Conservation (phyloP, 2,113 vertebrate species). For the Vombatus ursinus region DNA sequence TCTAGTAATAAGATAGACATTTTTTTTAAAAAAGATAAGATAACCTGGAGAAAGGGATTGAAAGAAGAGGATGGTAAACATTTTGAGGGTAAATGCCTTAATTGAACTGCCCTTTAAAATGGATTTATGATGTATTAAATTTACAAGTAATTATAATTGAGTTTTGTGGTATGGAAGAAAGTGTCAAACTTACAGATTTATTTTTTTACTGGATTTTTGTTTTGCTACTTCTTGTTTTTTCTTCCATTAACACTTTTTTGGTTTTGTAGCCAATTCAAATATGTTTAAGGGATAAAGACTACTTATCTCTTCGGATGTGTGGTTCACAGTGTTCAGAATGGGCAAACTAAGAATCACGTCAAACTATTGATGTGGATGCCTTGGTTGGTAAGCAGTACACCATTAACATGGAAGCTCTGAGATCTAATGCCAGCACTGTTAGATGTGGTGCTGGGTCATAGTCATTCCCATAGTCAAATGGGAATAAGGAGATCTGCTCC, state of each 20-base stretch:
- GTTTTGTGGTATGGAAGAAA: conserved; percentile 49
- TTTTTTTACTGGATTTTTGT: conserved; percentile 63
- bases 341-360: conserved; percentile 9
- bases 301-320: neutral
- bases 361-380: neutral
- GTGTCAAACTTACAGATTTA: conserved; percentile 6
- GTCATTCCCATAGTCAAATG: neutral
- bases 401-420: conserved; percentile 25
- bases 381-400: neutral
- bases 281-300: conserved; percentile 25
- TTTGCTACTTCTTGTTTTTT: conserved; percentile 38
- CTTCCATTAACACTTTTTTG: conserved; percentile 17
- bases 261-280: conserved; percentile 13
- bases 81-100: conserved; percentile 33
- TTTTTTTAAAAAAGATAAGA: conserved; percentile 52
- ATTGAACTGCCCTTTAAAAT: conserved; percentile 51
- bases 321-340: conserved; percentile 17
- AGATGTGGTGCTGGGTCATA: neutral
- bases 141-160: conserved; percentile 21
- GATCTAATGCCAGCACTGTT: neutral
- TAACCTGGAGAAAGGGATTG: conserved; percentile 26
- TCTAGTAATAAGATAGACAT: neutral
- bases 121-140: conserved; percentile 39
- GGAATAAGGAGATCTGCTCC: neutral
- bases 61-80: neutral